A percentile compares a stretch with the other conserved stretches of the same genome.
These are phyloP conservation scores for Yponomeuta cagnagella DNA, from an alignment of 2,888 invertebrate species.

Conservation along the genomic window DNA sequence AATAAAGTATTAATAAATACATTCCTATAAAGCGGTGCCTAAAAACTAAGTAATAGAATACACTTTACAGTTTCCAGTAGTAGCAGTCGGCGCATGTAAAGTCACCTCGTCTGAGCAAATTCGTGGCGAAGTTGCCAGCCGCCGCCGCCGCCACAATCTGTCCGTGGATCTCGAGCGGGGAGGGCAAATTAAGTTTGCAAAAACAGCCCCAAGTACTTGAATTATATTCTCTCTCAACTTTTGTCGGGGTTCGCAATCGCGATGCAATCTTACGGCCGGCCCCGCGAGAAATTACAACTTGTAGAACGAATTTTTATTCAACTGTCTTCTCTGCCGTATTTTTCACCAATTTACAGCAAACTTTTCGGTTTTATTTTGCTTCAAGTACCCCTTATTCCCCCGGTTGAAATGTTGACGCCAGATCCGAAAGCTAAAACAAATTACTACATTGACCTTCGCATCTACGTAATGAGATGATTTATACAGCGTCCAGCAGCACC, in stretches of 20 bases:
- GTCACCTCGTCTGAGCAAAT: not conserved
- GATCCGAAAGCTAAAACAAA: no score
- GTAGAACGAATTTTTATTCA: slow-evolving; percentile 5
- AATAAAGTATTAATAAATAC: no score
- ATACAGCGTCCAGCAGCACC: no score
- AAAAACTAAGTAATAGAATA: no score
- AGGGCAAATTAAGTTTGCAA: slow-evolving; percentile 16
- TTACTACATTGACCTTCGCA: no score
- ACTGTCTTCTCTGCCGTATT: not conserved
- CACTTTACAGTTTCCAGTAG: no score
- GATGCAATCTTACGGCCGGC: not conserved
- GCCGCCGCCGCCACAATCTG: slow-evolving; percentile 3
- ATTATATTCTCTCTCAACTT: slow-evolving; percentile 7
- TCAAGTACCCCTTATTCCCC: no score
- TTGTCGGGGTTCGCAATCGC: slow-evolving; percentile 9
- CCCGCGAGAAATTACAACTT: not conserved
- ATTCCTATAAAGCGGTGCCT: no score
- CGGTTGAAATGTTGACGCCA: no score
- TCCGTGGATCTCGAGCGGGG: slow-evolving; percentile 2
- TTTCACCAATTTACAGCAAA: not conserved
- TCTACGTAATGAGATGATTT: no score
- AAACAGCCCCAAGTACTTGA: slow-evolving; percentile 14
- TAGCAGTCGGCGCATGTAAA: not conserved
- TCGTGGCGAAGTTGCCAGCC: slow-evolving; percentile 4
- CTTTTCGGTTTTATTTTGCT: not conserved